phyloP scores from a whole-genome alignment of 2,113 vertebrate genomes.

The Brachyhypopomus gauderio region DNA sequence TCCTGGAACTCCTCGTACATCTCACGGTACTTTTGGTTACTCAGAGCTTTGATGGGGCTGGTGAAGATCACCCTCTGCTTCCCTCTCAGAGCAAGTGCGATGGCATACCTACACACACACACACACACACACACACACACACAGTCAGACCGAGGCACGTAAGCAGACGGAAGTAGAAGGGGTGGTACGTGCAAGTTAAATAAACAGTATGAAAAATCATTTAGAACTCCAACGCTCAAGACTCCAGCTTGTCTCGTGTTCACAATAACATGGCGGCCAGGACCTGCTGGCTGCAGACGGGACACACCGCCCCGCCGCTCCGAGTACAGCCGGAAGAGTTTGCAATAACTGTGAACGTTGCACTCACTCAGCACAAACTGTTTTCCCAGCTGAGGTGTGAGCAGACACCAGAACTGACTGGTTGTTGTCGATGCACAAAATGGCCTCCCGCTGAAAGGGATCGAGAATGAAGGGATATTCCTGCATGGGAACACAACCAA shows the following conservation, averaged over 20 bases:
- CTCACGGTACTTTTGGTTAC: constrained; percentile 98
- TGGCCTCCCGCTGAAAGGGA: constrained; percentile 95
- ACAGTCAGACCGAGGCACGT: too few species aligned
- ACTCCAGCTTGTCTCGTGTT: too few species aligned
- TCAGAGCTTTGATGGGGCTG: constrained; percentile 97
- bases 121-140: background rate
- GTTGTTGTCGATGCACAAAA: constrained; percentile 96
- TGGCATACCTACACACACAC: constrained; percentile 84
- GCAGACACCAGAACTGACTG: constrained; percentile 97
- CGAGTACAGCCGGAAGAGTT: too few species aligned
- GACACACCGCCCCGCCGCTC: too few species aligned
- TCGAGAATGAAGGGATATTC: constrained; percentile 97
- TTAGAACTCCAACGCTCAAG: too few species aligned
- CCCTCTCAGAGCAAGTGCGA: constrained; percentile 91
- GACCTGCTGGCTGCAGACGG: too few species aligned
- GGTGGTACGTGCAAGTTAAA: too few species aligned
- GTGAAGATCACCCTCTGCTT: constrained; percentile 99
- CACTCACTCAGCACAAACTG: constrained; percentile 98
- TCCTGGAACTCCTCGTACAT: constrained; percentile 99
- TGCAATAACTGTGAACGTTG: background rate
- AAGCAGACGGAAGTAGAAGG: too few species aligned
- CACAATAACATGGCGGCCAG: too few species aligned
- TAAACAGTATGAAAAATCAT: too few species aligned
- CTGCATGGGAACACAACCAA: constrained; percentile 75
- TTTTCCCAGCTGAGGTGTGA: constrained; percentile 98